Conservation (phyloP, 2,797 vertebrate genomes). For the Ctenosaura bakeri region DNA sequence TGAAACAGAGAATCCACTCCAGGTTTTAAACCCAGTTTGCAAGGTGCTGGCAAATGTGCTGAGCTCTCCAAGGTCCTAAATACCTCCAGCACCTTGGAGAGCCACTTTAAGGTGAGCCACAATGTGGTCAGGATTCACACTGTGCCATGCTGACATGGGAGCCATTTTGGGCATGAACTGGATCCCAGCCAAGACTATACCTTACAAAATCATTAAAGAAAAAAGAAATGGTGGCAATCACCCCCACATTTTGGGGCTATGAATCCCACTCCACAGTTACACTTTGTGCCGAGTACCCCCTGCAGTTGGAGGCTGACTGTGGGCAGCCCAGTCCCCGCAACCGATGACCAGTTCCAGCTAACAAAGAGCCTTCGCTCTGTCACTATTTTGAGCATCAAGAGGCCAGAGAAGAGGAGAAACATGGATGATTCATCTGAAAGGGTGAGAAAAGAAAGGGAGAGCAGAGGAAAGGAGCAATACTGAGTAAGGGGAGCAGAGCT, state of each 20-base stretch:
- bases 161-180: neutral
- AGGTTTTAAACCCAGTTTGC: no score
- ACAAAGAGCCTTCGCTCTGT: neutral
- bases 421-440: neutral
- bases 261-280: neutral
- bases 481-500: no score
- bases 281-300: no score
- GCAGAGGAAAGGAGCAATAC: neutral
- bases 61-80: no score
- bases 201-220: neutral
- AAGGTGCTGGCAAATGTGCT: no score
- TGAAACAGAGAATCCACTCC: no score
- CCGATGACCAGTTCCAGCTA: neutral
- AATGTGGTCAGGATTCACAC: neutral
- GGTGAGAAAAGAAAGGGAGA: neutral
- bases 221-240: neutral
- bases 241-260: neutral
- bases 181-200: neutral
- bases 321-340: no score
- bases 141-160: neutral
- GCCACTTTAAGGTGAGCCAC: no score
- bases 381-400: neutral
- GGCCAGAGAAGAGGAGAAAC: neutral
- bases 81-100: neutral
- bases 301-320: no score